Percentiles rank a stretch among this genome's conserved stretches.
Conservation (phyloP, 2,797 vertebrate species). For the Argentina silus region DNA sequence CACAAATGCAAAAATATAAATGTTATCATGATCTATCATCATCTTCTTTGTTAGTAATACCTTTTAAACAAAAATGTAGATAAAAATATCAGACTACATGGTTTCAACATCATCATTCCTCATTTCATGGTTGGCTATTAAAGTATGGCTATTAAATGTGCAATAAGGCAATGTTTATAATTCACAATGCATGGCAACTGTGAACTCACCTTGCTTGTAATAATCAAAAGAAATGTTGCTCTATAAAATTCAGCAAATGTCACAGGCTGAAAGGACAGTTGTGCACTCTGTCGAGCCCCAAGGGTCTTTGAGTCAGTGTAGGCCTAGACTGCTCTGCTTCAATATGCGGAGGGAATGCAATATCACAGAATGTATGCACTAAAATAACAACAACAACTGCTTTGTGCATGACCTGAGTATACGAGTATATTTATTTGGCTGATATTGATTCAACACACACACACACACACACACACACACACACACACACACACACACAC, state of each 20-base stretch:
- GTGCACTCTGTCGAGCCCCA: not conserved
- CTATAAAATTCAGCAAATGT: not conserved
- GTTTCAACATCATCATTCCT: too few species aligned
- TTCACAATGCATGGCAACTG: too few species aligned
- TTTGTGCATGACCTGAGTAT: not conserved
- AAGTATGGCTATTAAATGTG: too few species aligned
- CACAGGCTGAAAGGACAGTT: not conserved
- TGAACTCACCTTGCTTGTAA: too few species aligned
- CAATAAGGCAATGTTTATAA: too few species aligned
- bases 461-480: not conserved
- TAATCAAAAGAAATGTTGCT: not conserved
- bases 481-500: conserved; percentile 14
- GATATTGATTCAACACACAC: not conserved
- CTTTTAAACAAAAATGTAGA: not conserved
- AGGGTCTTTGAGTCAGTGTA: not conserved
- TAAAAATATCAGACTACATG: too few species aligned
- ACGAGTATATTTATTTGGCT: not conserved
- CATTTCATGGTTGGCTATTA: too few species aligned
- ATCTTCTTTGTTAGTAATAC: too few species aligned
- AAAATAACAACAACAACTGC: not conserved
- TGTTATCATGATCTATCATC: too few species aligned
- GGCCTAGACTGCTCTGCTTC: not conserved
- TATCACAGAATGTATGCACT: not conserved
- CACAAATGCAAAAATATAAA: too few species aligned
- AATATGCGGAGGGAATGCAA: not conserved